A percentile compares a stretch with the other conserved stretches of the same genome.
Evolutionary conservation across 2,113 vertebrate species (phyloP).

Genomic region (Cisticola juncidis): DNA sequence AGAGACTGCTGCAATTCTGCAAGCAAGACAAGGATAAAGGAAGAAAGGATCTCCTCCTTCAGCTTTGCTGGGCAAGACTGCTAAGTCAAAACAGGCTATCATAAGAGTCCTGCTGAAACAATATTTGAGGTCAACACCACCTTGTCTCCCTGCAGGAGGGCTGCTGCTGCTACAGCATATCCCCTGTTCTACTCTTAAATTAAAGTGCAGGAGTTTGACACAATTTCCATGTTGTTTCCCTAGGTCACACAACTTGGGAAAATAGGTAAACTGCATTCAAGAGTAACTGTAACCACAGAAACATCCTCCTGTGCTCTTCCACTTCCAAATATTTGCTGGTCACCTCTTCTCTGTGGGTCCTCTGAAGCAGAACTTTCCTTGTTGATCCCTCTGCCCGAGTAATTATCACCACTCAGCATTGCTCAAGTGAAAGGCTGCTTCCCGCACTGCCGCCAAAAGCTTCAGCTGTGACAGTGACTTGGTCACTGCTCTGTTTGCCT

Average conservation of each 20-base stretch:
- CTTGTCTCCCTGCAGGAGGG: neutral
- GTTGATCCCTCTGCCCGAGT: neutral
- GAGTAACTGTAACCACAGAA: neutral
- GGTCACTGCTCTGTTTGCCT: neutral
- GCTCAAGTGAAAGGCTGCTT: neutral
- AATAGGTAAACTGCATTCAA: neutral
- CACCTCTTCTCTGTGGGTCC: neutral
- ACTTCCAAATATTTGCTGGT: neutral
- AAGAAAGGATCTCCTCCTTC: neutral
- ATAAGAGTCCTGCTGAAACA: neutral
- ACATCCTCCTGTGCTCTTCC: neutral
- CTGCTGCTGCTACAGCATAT: neutral
- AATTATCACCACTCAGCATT: neutral
- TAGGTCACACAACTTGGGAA: neutral
- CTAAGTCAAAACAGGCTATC: neutral
- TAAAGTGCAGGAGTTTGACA: neutral
- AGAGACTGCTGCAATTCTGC: neutral
- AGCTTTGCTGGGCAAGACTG: neutral
- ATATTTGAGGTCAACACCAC: neutral
- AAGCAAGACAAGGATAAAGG: neutral
- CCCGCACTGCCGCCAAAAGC: fast-evolving
- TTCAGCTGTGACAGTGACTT: neutral
- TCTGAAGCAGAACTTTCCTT: neutral
- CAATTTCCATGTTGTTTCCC: neutral
- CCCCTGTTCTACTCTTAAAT: neutral